A percentile compares a stretch with the other conserved stretches of the same genome.
These are phyloP conservation scores for Listronotus oregonensis DNA, from an alignment of 1,140 invertebrate genomes.

Conservation along the genomic window DNA sequence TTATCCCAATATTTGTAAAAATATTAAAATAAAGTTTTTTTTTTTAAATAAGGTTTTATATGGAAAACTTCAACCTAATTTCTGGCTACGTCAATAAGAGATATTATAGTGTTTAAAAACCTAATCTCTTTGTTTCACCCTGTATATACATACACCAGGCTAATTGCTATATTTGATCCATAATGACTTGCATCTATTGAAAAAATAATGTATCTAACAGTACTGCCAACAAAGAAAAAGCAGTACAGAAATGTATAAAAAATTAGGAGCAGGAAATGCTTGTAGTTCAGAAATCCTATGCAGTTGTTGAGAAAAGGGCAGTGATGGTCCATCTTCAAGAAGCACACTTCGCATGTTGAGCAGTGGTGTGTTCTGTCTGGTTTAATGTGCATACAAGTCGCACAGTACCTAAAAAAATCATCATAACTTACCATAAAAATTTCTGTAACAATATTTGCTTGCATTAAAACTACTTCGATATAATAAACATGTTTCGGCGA, in stretches of 20 bases:
- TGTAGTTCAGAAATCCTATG: constrained; percentile 60
- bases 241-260: constrained; percentile 44
- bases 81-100: too few relatives aligned
- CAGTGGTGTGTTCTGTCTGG: constrained; percentile 52
- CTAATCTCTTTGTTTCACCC: not conserved
- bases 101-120: too few relatives aligned
- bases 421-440: not conserved
- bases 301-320: constrained; percentile 81
- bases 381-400: constrained; percentile 47
- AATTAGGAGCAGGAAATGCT: constrained; percentile 47
- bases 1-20: too few relatives aligned
- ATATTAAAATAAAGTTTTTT: too few relatives aligned
- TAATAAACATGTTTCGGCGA: too few relatives aligned
- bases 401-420: constrained; percentile 42
- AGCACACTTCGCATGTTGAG: constrained; percentile 58
- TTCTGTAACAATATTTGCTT: not conserved
- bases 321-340: constrained; percentile 76
- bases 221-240: constrained; percentile 39
- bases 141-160: not conserved
- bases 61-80: too few relatives aligned
- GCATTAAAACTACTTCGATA: too few relatives aligned
- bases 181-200: not conserved
- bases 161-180: not conserved
- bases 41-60: too few relatives aligned
- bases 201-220: constrained; percentile 6